Evolutionary conservation across 64 coral and sea anemone species (phyloP).

Genomic region (Acropora yongei): DNA sequence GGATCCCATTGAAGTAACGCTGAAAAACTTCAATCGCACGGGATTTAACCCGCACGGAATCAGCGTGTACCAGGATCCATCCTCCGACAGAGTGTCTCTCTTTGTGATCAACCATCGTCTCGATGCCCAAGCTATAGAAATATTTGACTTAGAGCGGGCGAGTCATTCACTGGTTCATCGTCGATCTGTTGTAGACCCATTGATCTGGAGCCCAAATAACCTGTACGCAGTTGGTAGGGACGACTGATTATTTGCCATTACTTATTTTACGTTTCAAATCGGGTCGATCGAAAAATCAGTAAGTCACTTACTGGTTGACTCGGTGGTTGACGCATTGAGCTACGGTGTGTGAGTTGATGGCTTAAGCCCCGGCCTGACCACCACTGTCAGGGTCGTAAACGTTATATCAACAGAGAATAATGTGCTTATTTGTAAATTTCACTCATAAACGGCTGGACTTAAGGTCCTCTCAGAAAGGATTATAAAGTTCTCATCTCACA

Average conservation of each 20-base stretch:
- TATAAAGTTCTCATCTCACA: no score
- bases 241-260: neutral
- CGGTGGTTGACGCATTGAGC: no score
- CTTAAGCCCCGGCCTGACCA: no score
- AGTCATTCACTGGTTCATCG: slow-evolving; percentile 41
- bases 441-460: no score
- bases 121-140: slow-evolving; percentile 62
- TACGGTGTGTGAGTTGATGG: no score
- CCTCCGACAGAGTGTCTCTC: slow-evolving; percentile 51
- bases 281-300: neutral
- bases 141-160: slow-evolving; percentile 78
- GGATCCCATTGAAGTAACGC: slow-evolving; percentile 39
- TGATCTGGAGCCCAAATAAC: slow-evolving; percentile 67
- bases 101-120: slow-evolving; percentile 83
- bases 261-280: neutral
- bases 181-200: slow-evolving; percentile 58
- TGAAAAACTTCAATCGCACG: slow-evolving; percentile 65
- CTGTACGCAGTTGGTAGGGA: slow-evolving; percentile 62
- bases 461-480: no score
- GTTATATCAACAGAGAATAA: no score
- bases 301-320: no score
- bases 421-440: no score
- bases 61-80: slow-evolving; percentile 55
- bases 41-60: slow-evolving; percentile 88
- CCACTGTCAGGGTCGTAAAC: no score